Base-by-base conservation (phyloP, 2,113 vertebrate species). In the Nothocercus nigrocapillus region DNA sequence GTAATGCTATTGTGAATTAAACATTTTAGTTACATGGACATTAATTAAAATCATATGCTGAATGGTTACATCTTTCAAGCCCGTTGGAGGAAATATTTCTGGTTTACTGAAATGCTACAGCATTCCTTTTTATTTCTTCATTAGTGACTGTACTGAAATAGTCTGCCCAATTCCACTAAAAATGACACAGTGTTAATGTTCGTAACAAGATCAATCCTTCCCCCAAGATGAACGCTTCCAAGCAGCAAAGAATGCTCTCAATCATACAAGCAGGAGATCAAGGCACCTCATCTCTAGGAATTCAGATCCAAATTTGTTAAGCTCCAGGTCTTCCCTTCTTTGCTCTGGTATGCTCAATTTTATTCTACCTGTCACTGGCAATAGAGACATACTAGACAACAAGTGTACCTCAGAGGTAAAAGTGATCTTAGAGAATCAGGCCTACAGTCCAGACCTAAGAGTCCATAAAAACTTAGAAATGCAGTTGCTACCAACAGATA, bases 21-120 rank as follows among this genome's bases (percentile, higher is more conserved):
- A 97, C 97, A 97, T 98, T 98, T 98, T 98, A 98, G 97, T 97
- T 98, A 97, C 97, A 98, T 95, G 98, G 98, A 98, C 97, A 97
- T 98, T 98, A 98, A 98, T 98, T 98, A 98, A 98, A 97, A 97
- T 98, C 97, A 95, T 96, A 98, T 97, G 97, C 96, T 97, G 93
- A 96, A 98, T 98, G 98, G 97, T 98, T 98, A 97, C 88, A 98
- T 98, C 95, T 97, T 98, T 97, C 94, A 96, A 97, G 96, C 93
- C 97, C 96, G 94, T 98, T 96, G 95, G 93, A 96, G 91, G 91
- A 97, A 98, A 98, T 97, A 98, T 96, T 97, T 98, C 97, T 98
- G 97, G 92, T 97, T 97, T 98, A 93, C 83, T 97, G 96, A 85
- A 95, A 85, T 78, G 63, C 93, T 97, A 90, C 92, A 95, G 88